Percentiles rank a stretch among this genome's conserved stretches.
Evolutionary conservation across 2,113 vertebrate genomes (phyloP).

Genomic region (Melozone crissalis): DNA sequence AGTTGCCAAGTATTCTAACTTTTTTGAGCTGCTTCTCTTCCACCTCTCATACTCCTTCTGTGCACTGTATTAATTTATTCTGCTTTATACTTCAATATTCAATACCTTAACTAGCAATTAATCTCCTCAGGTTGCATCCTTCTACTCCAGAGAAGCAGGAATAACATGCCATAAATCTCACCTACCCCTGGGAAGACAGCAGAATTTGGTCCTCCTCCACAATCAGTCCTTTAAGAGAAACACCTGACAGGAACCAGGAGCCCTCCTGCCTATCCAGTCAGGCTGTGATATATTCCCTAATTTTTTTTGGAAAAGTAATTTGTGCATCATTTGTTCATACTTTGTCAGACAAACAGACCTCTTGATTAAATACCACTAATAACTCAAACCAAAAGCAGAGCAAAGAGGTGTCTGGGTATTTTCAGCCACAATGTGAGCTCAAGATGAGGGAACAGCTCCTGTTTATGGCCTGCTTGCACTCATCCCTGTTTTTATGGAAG

Average conservation of each 20-base stretch:
- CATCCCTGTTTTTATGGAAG: not conserved
- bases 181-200: not conserved
- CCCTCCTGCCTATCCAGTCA: not conserved
- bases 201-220: not conserved
- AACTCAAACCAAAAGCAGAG: constrained; percentile 33
- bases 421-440: not conserved
- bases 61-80: not conserved
- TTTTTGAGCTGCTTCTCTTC: not conserved
- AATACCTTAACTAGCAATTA: not conserved
- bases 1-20: not conserved
- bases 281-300: not conserved
- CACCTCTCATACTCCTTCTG: not conserved
- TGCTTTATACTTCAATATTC: not conserved
- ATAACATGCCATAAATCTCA: not conserved
- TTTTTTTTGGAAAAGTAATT: not conserved
- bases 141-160: not conserved
- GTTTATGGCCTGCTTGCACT: not conserved
- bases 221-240: not conserved
- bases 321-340: not conserved
- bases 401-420: not conserved
- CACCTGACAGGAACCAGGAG: not conserved
- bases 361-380: constrained; percentile 27
- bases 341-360: not conserved
- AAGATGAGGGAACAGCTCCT: not conserved
- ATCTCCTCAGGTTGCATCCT: not conserved